A percentile compares a stretch with the other conserved stretches of the same genome.
These are phyloP conservation scores for Echiichthys vipera DNA, from an alignment of 2,797 vertebrate species.

Conservation along the genomic window DNA sequence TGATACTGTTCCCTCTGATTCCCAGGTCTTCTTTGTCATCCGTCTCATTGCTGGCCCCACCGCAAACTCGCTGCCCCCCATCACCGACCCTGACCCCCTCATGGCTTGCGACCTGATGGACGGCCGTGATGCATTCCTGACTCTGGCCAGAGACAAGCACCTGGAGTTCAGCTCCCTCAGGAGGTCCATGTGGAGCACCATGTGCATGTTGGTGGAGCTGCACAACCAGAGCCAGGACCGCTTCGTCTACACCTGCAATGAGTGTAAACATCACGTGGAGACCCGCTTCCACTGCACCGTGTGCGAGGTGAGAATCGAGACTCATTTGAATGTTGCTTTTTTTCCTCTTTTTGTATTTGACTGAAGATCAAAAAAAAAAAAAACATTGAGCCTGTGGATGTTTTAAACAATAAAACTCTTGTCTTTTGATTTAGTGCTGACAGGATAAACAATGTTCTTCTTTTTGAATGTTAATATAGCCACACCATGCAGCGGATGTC, in stretches of 20 bases:
- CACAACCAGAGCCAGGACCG: slow-evolving; percentile 99
- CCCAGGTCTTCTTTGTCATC: slow-evolving; percentile 97
- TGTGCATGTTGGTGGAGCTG: slow-evolving; percentile 98
- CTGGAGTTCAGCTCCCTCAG: slow-evolving; percentile 96
- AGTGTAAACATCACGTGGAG: slow-evolving; percentile 98
- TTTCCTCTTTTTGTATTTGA: not conserved
- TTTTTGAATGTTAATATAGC: not conserved
- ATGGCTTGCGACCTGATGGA: slow-evolving; percentile 99
- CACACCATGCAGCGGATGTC: not conserved
- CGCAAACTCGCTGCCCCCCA: slow-evolving; percentile 95
- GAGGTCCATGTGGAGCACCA: slow-evolving; percentile 96
- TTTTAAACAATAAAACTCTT: no score
- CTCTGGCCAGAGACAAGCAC: slow-evolving; percentile 96
- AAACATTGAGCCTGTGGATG: not conserved
- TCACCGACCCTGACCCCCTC: slow-evolving; percentile 90
- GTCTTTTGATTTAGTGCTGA: no score
- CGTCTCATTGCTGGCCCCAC: slow-evolving; percentile 94
- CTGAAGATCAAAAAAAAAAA: not conserved
- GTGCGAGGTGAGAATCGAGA: slow-evolving; percentile 89
- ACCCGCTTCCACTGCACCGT: slow-evolving; percentile 98
- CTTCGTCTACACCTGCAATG: slow-evolving; percentile 98
- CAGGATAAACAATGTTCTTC: not conserved
- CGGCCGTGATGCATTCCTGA: slow-evolving; percentile 96
- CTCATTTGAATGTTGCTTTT: not conserved
- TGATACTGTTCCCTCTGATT: not conserved